phyloP scores from a whole-genome alignment of 1,140 invertebrate genomes.

The Trypoxylus dichotomus region DNA sequence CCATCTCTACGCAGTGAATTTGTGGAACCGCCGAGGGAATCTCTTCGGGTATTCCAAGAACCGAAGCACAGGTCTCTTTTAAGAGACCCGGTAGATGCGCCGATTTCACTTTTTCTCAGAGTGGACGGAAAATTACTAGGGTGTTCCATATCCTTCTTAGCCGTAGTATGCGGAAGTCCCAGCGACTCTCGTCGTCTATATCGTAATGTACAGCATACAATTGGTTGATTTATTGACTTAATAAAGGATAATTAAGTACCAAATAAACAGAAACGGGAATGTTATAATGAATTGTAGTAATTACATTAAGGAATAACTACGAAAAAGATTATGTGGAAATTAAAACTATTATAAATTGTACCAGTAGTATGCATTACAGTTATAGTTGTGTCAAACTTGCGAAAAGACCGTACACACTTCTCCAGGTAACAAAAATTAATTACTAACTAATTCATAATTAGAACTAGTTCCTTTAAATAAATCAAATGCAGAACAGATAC shows the following conservation, averaged over 20 bases:
- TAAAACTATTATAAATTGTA: not conserved
- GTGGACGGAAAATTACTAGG: slow-evolving; percentile 69
- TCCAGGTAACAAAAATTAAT: too few species aligned
- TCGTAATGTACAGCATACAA: not conserved
- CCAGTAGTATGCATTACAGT: not conserved
- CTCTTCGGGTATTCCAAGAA: slow-evolving; percentile 51
- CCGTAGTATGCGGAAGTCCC: slow-evolving; percentile 58
- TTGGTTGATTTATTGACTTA: slow-evolving; percentile 21
- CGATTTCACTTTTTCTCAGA: slow-evolving; percentile 61
- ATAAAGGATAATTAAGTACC: not conserved
- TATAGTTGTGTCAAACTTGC: too few species aligned
- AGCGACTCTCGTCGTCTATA: slow-evolving; percentile 60
- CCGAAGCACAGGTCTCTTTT: slow-evolving; percentile 55
- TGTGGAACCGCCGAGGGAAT: slow-evolving; percentile 52
- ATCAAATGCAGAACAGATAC: not conserved
- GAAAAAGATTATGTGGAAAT: not conserved
- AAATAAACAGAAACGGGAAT: not conserved
- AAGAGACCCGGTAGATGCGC: slow-evolving; percentile 60
- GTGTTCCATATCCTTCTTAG: slow-evolving; percentile 63
- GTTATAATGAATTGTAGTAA: too few species aligned
- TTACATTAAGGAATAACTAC: not conserved
- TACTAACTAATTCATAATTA: too few species aligned
- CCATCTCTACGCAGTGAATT: slow-evolving; percentile 51
- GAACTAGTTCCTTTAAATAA: not conserved
- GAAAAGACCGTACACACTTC: too few species aligned